Conservation (phyloP, 2,113 vertebrate genomes). For the Sphyrna mokarran region DNA sequence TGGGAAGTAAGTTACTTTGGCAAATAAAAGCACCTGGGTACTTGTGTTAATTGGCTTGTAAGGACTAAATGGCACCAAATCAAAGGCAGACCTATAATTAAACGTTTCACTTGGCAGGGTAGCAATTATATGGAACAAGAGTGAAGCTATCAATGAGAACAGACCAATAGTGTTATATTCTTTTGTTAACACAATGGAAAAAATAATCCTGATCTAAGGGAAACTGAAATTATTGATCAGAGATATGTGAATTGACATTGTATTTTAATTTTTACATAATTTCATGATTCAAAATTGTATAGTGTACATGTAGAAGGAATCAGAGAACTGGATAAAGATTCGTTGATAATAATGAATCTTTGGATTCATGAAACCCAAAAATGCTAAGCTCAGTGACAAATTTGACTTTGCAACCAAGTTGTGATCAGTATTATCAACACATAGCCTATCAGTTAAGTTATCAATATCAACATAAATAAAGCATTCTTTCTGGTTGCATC, state of each 20-base stretch:
- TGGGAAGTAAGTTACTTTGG: background rate
- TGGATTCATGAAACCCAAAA: background rate
- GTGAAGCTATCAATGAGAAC: background rate
- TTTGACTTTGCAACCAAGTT: background rate
- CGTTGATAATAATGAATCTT: background rate
- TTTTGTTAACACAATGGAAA: background rate
- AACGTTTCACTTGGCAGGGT: background rate
- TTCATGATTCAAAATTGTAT: background rate
- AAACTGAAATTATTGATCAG: background rate
- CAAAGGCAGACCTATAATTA: background rate
- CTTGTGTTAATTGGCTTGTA: background rate
- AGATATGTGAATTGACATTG: background rate
- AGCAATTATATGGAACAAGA: background rate
- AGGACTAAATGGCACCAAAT: background rate
- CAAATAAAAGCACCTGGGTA: background rate
- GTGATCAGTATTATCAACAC: background rate
- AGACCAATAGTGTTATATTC: background rate
- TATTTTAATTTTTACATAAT: background rate
- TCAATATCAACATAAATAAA: background rate
- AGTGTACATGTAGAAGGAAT: background rate
- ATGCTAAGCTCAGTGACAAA: background rate
- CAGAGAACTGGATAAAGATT: background rate
- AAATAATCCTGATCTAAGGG: background rate
- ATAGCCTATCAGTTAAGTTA: background rate
- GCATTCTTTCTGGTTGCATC: too few species aligned